phyloP scores from a whole-genome alignment of 2,113 vertebrate genomes.

The Coreoperca whiteheadi region DNA sequence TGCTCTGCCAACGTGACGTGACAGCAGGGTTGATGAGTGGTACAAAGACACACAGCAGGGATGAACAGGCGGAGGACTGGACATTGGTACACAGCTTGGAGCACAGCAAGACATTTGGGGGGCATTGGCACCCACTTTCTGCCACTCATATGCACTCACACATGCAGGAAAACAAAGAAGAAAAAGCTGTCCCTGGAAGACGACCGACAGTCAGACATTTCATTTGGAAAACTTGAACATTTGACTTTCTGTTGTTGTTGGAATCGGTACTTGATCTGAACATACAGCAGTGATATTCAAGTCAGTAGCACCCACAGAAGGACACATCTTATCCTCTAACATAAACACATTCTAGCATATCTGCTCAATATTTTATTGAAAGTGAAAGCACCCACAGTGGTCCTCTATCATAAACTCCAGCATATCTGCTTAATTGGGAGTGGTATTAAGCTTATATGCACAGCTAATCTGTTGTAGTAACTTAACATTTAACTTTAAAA shows the following conservation, averaged over 20 bases:
- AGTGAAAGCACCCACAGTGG: background rate
- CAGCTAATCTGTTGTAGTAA: background rate
- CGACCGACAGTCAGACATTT: background rate
- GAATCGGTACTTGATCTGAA: background rate
- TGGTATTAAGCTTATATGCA: background rate
- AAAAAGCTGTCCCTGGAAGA: background rate
- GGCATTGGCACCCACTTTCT: constrained; percentile 25
- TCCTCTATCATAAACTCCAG: background rate
- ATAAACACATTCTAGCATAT: background rate
- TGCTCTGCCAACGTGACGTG: constrained; percentile 43
- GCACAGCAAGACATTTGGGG: constrained; percentile 51
- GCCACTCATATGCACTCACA: constrained; percentile 29
- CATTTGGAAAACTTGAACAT: background rate
- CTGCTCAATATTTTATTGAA: background rate
- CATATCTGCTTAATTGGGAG: background rate
- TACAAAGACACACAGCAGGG: constrained; percentile 63
- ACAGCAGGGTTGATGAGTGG: constrained; percentile 72
- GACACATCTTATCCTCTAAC: background rate
- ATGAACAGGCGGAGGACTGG: constrained; percentile 53
- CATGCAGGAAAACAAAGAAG: background rate
- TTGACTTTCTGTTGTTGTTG: background rate
- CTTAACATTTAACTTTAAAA: background rate
- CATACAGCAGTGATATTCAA: background rate
- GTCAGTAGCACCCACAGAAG: background rate
- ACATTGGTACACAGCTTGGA: constrained; percentile 70